Percentiles rank a stretch among this genome's conserved stretches.
These are phyloP conservation scores for Eupithecia centaureata DNA, from an alignment of 2,888 invertebrate genomes.

Conservation along the genomic window DNA sequence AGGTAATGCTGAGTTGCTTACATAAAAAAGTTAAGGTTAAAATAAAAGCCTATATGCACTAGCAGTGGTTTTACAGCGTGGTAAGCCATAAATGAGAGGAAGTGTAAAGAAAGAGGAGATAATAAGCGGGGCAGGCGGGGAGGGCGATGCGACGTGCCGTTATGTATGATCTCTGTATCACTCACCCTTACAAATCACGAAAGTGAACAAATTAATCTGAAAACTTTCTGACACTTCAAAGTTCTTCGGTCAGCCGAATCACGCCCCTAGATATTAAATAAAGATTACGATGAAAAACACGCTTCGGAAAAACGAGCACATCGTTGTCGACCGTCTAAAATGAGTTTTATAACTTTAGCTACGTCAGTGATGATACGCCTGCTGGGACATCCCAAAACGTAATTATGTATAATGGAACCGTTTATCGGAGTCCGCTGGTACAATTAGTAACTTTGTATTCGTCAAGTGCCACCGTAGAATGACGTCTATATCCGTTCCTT, in stretches of 20 bases:
- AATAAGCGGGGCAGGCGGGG: neutral
- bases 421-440: constrained; percentile 69
- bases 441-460: constrained; percentile 67
- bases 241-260: constrained; percentile 34
- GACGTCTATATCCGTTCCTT: constrained; percentile 36
- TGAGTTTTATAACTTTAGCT: constrained; percentile 69
- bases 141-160: neutral
- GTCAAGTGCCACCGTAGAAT: constrained; percentile 44
- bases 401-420: constrained; percentile 72
- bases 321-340: constrained; percentile 50
- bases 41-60: neutral
- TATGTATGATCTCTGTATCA: neutral
- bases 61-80: neutral
- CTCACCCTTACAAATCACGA: constrained; percentile 19
- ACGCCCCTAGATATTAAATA: constrained; percentile 36
- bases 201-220: constrained; percentile 28
- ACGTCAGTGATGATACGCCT: constrained; percentile 49
- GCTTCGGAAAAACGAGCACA: constrained; percentile 37
- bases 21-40: neutral
- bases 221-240: constrained; percentile 32
- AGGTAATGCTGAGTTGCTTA: too few species aligned
- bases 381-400: constrained; percentile 54
- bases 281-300: constrained; percentile 40
- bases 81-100: neutral
- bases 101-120: neutral